Evolutionary conservation across 2,888 invertebrate genomes (phyloP).

Genomic region (Ceraclea dissimilis): DNA sequence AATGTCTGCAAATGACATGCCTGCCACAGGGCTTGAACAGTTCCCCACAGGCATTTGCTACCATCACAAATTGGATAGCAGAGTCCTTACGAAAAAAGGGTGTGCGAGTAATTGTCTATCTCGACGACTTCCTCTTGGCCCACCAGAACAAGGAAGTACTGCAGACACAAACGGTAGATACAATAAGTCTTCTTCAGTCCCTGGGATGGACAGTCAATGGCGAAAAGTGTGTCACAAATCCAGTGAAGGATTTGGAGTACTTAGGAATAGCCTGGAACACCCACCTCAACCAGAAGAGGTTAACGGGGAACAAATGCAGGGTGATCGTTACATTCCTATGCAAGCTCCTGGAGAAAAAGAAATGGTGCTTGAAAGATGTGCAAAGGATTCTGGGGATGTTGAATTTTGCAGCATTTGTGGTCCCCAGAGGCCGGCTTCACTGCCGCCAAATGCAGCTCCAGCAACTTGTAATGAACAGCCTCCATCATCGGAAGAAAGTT

Average conservation of each 20-base stretch:
- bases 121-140: slow-evolving; percentile 11
- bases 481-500: background rate
- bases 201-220: background rate
- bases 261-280: background rate
- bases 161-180: background rate
- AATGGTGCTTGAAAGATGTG: background rate
- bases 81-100: background rate
- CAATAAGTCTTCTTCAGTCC: background rate
- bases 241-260: background rate
- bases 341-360: background rate
- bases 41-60: background rate
- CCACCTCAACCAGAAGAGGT: background rate
- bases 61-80: slow-evolving; percentile 2
- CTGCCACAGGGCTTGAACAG: background rate
- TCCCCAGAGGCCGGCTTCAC: slow-evolving; percentile 1
- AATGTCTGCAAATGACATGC: background rate
- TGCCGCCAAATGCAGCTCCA: background rate
- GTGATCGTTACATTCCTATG: background rate
- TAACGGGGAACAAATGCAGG: background rate
- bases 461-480: no score
- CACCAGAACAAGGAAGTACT: background rate
- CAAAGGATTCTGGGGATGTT: background rate
- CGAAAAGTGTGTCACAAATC: background rate
- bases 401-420: slow-evolving; percentile 1
- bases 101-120: background rate